Evolutionary conservation across 53 echinoderm and acorn worm genomes (phyloP).

Genomic region (Paracentrotus lividus): DNA sequence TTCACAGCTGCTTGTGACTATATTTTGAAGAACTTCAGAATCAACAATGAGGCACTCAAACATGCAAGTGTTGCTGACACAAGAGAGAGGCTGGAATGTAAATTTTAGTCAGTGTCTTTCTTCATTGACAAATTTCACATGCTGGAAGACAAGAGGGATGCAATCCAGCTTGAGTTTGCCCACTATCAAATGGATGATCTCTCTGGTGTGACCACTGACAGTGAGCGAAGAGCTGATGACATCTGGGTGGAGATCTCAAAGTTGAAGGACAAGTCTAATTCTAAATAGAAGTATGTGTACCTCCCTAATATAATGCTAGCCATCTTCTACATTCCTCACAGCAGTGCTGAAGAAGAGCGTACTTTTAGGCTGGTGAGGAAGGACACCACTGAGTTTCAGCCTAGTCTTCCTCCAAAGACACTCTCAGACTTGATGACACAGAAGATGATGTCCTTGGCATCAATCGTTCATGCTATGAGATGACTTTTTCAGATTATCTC

Average conservation of each 20-base stretch:
- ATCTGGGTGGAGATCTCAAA: constrained; percentile 71
- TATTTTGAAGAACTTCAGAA: constrained; percentile 74
- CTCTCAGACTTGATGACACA: neutral
- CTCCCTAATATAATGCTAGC: constrained; percentile 33
- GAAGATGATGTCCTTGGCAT: neutral
- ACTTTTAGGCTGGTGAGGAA: constrained; percentile 54
- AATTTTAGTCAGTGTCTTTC: constrained; percentile 69
- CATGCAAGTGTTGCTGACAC: constrained; percentile 78
- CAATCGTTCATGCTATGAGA: too few species aligned
- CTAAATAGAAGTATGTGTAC: constrained; percentile 39
- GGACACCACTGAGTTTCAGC: constrained; percentile 8
- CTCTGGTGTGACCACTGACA: neutral
- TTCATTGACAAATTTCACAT: constrained; percentile 75
- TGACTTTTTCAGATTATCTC: too few species aligned
- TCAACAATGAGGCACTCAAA: constrained; percentile 71
- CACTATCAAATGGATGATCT: constrained; percentile 64
- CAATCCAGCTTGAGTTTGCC: constrained; percentile 77
- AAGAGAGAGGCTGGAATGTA: constrained; percentile 60
- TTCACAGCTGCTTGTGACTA: constrained; percentile 78
- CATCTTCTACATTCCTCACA: constrained; percentile 47
- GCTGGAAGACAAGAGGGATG: constrained; percentile 71
- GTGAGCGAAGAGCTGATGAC: constrained; percentile 75
- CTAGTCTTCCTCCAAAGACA: neutral
- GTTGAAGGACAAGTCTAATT: constrained; percentile 36
- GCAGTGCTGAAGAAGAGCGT: constrained; percentile 50